A percentile compares a stretch with the other conserved stretches of the same genome.
These are phyloP conservation scores for Drosophila nasuta DNA, from an alignment of 1,140 invertebrate genomes.

Conservation along the genomic window DNA sequence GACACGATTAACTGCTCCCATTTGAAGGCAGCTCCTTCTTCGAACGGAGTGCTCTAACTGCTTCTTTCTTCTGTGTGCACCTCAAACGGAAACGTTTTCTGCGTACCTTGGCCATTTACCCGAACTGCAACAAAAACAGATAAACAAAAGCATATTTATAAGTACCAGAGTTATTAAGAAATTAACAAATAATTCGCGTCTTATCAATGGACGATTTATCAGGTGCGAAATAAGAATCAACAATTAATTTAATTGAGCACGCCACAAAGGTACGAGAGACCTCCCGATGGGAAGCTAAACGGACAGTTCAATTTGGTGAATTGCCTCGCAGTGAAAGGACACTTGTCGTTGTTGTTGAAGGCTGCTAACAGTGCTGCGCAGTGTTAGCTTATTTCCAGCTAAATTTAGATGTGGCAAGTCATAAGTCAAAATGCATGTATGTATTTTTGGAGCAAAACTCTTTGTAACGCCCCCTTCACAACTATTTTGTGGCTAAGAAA, in stretches of 20 bases:
- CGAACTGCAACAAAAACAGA: conserved; percentile 36
- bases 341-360: not conserved
- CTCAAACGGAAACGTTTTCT: conserved; percentile 74
- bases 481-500: conserved; percentile 7
- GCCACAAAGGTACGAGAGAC: conserved; percentile 6
- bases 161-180: conserved; percentile 10
- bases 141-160: conserved; percentile 13
- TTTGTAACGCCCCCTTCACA: not conserved
- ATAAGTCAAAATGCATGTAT: not conserved
- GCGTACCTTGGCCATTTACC: conserved; percentile 74
- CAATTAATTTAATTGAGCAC: conserved; percentile 45
- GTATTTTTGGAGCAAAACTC: not conserved
- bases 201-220: conserved; percentile 35
- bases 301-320: conserved; percentile 34
- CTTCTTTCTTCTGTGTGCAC: conserved; percentile 37
- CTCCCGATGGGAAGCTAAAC: not conserved
- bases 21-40: conserved; percentile 11
- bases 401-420: conserved; percentile 7
- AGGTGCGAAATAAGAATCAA: conserved; percentile 34
- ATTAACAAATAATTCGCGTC: conserved; percentile 18
- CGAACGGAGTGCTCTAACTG: conserved; percentile 20
- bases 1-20: conserved; percentile 33
- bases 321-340: conserved; percentile 15
- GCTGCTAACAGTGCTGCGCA: conserved; percentile 14
- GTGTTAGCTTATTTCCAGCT: conserved; percentile 14